These are phyloP conservation scores for Drosophila subquinaria DNA, from an alignment of 2,888 invertebrate genomes.

Conservation along the genomic window DNA sequence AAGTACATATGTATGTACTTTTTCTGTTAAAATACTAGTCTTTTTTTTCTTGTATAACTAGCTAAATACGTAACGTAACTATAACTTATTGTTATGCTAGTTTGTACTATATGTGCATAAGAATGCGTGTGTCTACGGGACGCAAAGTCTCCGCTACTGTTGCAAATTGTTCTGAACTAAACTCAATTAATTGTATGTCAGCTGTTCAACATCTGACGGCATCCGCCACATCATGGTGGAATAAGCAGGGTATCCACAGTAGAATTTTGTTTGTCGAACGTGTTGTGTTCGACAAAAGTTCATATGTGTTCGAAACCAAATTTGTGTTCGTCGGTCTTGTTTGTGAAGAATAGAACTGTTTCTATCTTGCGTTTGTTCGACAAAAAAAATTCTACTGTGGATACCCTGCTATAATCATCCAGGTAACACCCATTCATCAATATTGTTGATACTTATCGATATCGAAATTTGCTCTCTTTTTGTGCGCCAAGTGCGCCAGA, in stretches of 20 bases:
- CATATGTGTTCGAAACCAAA: no score
- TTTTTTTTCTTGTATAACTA: conserved; percentile 1
- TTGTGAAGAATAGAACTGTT: no score
- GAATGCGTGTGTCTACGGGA: conserved; percentile 7
- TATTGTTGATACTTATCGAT: not conserved
- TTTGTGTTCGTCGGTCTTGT: no score
- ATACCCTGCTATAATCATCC: no score
- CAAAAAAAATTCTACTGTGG: no score
- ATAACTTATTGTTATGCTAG: conserved; percentile 37
- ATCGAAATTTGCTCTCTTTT: not conserved
- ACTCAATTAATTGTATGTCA: conserved; percentile 29
- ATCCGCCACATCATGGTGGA: not conserved
- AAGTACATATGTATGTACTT: not conserved
- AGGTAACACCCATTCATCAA: no score
- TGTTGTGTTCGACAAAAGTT: no score
- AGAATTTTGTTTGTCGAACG: no score
- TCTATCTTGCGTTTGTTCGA: no score
- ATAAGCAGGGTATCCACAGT: not conserved
- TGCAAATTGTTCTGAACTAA: conserved; percentile 41
- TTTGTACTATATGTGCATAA: conserved; percentile 37
- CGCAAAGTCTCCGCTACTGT: conserved; percentile 27
- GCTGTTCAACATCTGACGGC: conserved; percentile 24
- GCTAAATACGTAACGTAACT: conserved; percentile 14
- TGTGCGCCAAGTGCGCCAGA: not conserved
- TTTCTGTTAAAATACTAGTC: not conserved